phyloP scores from a whole-genome alignment of 1,140 invertebrate species.

The Yoshiicerus persimilis region DNA sequence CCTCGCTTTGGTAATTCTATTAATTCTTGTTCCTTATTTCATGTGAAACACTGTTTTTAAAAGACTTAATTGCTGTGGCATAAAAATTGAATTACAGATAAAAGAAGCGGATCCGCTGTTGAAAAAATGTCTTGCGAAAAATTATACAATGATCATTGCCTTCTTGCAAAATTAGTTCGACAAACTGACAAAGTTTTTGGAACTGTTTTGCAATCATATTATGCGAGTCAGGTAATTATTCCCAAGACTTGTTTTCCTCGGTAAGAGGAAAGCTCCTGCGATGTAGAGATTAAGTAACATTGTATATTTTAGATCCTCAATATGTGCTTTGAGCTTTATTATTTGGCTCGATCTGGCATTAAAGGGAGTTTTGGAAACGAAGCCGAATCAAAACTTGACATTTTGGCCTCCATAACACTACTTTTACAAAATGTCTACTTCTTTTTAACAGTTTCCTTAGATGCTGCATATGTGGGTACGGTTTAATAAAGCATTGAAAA shows the following conservation, averaged over 20 bases:
- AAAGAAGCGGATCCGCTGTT: not conserved
- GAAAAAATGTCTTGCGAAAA: constrained; percentile 29
- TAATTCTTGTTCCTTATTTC: not conserved
- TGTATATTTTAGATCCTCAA: constrained; percentile 38
- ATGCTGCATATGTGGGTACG: constrained; percentile 40
- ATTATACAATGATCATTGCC: constrained; percentile 25
- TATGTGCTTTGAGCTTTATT: constrained; percentile 48
- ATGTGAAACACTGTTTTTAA: not conserved
- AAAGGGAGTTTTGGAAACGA: not conserved
- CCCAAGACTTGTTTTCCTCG: too few relatives aligned
- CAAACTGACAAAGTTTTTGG: constrained; percentile 42
- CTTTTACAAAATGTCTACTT: constrained; percentile 42
- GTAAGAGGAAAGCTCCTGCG: too few relatives aligned
- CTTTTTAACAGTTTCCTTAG: constrained; percentile 43
- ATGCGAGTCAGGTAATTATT: constrained; percentile 40
- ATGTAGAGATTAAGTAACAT: too few relatives aligned
- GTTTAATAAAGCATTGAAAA: too few relatives aligned
- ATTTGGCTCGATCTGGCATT: constrained; percentile 30
- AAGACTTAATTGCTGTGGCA: not conserved
- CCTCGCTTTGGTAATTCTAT: not conserved
- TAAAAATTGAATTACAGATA: not conserved
- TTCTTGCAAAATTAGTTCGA: constrained; percentile 29
- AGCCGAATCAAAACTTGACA: not conserved
- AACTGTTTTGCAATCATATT: constrained; percentile 43
- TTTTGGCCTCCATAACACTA: constrained; percentile 30